Percentiles rank a stretch among this genome's conserved stretches.
Evolutionary conservation across 2,888 invertebrate genomes (phyloP).

Genomic region (Plebejus melissa): DNA sequence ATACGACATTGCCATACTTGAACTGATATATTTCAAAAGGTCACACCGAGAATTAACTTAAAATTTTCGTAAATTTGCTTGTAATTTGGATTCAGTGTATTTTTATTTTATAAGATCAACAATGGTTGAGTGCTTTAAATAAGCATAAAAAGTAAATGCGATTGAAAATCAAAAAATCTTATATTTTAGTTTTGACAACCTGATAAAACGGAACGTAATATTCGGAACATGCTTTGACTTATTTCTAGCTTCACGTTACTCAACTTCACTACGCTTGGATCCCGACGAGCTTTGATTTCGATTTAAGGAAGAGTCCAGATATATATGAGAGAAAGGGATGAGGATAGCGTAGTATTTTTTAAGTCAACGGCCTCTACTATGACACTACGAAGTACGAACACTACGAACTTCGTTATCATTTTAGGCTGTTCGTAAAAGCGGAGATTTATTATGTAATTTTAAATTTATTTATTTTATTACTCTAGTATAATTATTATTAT

Average conservation of each 20-base stretch:
- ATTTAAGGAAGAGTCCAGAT: conserved; percentile 75
- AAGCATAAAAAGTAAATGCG: neutral
- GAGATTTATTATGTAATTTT: conserved; percentile 7
- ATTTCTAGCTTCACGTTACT: conserved; percentile 54
- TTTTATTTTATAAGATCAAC: neutral
- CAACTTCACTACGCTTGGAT: conserved; percentile 66
- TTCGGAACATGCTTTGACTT: conserved; percentile 56
- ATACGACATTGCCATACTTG: conserved; percentile 42
- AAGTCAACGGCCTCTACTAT: conserved; percentile 69
- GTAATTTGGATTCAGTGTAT: neutral
- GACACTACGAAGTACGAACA: conserved; percentile 45
- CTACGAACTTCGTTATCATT: conserved; percentile 56
- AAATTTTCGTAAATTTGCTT: neutral
- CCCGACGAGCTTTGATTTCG: conserved; percentile 79
- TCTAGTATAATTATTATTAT: too few relatives aligned
- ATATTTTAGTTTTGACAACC: conserved; percentile 25
- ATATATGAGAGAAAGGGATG: conserved; percentile 56
- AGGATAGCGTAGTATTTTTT: conserved; percentile 55
- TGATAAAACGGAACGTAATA: conserved; percentile 30
- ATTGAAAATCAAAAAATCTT: conserved; percentile 32
- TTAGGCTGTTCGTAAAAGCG: conserved; percentile 57
- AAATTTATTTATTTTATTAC: neutral
- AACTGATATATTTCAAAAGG: neutral
- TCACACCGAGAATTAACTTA: neutral
- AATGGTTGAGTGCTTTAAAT: neutral